Base-by-base conservation (phyloP, 2,113 vertebrate genomes). In the Melierax canorus region DNA sequence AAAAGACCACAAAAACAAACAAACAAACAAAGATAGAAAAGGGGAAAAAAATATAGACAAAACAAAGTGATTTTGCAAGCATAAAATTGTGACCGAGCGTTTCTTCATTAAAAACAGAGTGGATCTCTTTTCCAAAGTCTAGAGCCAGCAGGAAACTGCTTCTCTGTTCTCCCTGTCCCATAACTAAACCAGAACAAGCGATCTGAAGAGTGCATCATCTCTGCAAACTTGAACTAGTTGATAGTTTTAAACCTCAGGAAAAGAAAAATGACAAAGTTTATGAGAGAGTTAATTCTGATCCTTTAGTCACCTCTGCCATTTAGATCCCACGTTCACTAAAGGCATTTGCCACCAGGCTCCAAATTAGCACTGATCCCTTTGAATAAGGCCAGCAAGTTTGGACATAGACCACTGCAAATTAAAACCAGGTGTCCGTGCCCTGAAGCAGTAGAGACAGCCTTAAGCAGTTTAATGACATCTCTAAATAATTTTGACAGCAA, bases 401-500 rank as follows among this genome's bases (percentile, higher is more conserved):
- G 94, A 87, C 69, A 53, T 1, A 43, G 69, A 87, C 58, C 91
- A 86, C 78, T 4, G 82, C 96, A 95, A 98, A 97, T 98, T 90
- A 96, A 96, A 89, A 88, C 90, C 97, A 95, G 94, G 90, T 79
- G 94, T 26, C 94, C 67, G 62, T 91, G 94, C 97, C 97, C 97
- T 85, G 87, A 20, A 97, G 97, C 93, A 66, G 53, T 3, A 86
- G 48, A 97, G 89, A 96, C 94, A 92, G 96, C 97, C 97, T 94
- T 80, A 85, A 97, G 97, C 97, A 66, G 29, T 97, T 95, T 97
- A 97, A 98, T 96, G 97, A 98, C 96, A 95, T 95, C 96, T 96
- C 96, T 98, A 98, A 98, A 97, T 96, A 97, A 98, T 97, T 97
- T 82, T 97, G 97, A 98, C 97, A 98, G 97, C 91, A 82, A 97